Evolutionary conservation across 92 coral and sea anemone genomes (phyloP).

Genomic region (Ricordea florida): DNA sequence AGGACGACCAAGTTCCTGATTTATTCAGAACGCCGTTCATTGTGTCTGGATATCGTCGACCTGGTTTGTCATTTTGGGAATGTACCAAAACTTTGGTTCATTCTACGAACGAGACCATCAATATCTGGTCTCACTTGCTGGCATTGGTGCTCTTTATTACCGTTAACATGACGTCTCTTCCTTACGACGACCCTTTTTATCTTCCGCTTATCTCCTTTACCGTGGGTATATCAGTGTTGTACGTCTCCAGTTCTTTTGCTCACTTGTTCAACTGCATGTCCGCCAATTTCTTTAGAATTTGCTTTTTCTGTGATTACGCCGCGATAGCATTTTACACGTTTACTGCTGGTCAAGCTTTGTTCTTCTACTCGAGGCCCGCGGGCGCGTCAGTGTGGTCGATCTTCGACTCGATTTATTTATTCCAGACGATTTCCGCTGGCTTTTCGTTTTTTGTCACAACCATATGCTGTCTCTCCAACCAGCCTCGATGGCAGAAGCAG

Average conservation of each 20-base stretch:
- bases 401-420: conserved; percentile 51
- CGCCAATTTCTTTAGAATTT: conserved; percentile 70
- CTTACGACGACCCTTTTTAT: conserved; percentile 73
- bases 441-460: conserved; percentile 72
- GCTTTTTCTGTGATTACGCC: conserved; percentile 95
- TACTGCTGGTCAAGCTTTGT: conserved; percentile 90
- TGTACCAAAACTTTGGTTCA: conserved; percentile 70
- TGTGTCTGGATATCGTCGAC: conserved; percentile 86
- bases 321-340: conserved; percentile 92
- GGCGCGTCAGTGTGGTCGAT: conserved; percentile 46
- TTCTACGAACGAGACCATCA: conserved; percentile 79
- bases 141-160: conserved; percentile 64
- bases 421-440: conserved; percentile 59
- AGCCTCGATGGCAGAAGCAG: conserved; percentile 68
- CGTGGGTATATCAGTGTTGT: conserved; percentile 69
- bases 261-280: conserved; percentile 95
- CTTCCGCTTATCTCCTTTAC: conserved; percentile 88
- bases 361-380: conserved; percentile 87
- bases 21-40: conserved; percentile 81
- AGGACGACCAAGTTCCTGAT: conserved; percentile 35
- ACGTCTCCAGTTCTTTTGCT: conserved; percentile 82
- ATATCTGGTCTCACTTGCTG: conserved; percentile 89
- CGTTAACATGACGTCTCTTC: conserved; percentile 49
- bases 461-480: conserved; percentile 88
- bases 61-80: conserved; percentile 78